Percentiles rank a stretch among this genome's conserved stretches.
Conservation (phyloP, 2,113 vertebrate species). For the Rafetus swinhoei region DNA sequence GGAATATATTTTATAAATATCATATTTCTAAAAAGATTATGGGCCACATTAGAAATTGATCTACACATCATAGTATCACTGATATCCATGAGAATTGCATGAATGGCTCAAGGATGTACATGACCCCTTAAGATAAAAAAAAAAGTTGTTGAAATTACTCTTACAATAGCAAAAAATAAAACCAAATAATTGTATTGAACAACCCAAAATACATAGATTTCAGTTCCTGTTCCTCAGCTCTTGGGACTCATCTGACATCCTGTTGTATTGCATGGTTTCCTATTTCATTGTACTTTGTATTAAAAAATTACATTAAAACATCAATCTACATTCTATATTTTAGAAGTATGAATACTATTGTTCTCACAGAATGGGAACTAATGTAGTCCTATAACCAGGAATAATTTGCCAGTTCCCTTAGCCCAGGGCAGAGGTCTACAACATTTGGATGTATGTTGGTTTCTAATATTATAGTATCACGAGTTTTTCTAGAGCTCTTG, state of each 20-base stretch:
- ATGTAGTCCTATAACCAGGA: neutral
- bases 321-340: neutral
- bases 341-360: neutral
- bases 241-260: constrained; percentile 25
- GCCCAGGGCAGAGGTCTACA: neutral
- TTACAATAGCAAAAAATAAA: neutral
- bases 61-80: neutral
- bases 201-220: constrained; percentile 21
- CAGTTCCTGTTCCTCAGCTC: constrained; percentile 51
- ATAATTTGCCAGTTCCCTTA: neutral
- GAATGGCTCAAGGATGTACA: neutral
- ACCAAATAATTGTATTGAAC: constrained; percentile 30
- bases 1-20: neutral
- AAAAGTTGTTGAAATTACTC: neutral
- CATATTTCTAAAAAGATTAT: neutral
- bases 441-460: neutral
- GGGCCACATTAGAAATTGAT: fast-evolving
- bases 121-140: constrained; percentile 2
- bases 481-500: fast-evolving
- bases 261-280: neutral
- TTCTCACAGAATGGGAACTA: neutral
- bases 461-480: neutral
- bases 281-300: neutral
- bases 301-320: neutral
- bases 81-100: neutral